Percentiles rank a stretch among this genome's conserved stretches.
Evolutionary conservation across 2,797 vertebrate species (phyloP).

Genomic region (Carcharodon carcharias): DNA sequence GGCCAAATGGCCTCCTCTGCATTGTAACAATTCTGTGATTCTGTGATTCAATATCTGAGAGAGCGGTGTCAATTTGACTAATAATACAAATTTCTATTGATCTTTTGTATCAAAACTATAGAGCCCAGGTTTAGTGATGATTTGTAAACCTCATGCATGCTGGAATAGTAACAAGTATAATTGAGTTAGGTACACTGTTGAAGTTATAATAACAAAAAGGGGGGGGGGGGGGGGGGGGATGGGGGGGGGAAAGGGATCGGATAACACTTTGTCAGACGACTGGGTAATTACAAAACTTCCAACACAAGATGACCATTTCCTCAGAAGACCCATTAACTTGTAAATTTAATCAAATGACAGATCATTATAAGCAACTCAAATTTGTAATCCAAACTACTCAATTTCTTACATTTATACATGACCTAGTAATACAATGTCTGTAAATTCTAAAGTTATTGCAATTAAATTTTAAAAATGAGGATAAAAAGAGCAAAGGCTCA

Average conservation of each 20-base stretch:
- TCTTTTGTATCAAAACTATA: neutral
- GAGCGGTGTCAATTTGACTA: neutral
- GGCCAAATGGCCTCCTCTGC: too few relatives aligned
- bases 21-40: too few relatives aligned
- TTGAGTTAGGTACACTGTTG: neutral
- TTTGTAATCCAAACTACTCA: neutral
- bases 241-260: neutral
- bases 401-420: neutral
- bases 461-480: neutral
- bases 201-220: neutral
- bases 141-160: neutral
- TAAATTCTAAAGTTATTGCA: neutral
- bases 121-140: neutral
- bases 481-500: neutral
- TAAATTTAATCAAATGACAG: neutral
- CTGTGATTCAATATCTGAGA: neutral
- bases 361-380: neutral
- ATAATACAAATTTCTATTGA: neutral
- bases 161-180: neutral
- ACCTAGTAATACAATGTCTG: neutral
- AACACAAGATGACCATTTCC: neutral
- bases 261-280: neutral
- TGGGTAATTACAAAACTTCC: neutral
- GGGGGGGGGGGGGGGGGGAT: neutral
- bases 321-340: neutral